A percentile compares a stretch with the other conserved stretches of the same genome.
These are phyloP conservation scores for Leucoraja erinaceus DNA, from an alignment of 2,113 vertebrate genomes.

Conservation along the genomic window DNA sequence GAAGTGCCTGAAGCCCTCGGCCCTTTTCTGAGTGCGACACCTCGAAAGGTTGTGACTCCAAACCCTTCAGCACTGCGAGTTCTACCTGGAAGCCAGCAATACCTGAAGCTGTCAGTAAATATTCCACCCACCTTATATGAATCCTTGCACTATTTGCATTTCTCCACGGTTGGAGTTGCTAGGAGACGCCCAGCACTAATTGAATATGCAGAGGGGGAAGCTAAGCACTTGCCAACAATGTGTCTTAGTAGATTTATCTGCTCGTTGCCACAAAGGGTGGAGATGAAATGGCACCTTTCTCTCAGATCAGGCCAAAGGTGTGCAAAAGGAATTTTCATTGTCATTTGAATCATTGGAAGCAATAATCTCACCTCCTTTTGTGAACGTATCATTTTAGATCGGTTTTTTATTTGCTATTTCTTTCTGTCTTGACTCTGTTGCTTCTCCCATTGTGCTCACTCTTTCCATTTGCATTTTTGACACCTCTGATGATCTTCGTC, in stretches of 20 bases:
- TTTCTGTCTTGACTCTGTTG: too few species aligned
- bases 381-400: too few species aligned
- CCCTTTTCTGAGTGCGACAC: background rate
- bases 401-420: background rate
- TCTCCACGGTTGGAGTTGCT: slow-evolving; percentile 37
- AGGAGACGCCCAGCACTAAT: slow-evolving; percentile 20
- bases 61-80: slow-evolving; percentile 1
- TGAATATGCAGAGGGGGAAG: slow-evolving; percentile 34
- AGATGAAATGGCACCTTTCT: background rate
- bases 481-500: too few species aligned
- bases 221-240: slow-evolving; percentile 11
- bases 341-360: background rate
- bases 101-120: slow-evolving; percentile 28
- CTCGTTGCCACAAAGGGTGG: background rate
- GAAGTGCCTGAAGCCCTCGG: background rate
- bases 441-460: too few species aligned
- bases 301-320: background rate
- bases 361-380: background rate
- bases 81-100: slow-evolving; percentile 20
- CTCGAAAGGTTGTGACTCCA: background rate
- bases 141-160: slow-evolving; percentile 30
- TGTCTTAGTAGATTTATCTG: slow-evolving; percentile 32
- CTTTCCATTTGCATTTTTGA: too few species aligned
- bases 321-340: background rate
- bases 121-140: slow-evolving; percentile 27